These are phyloP conservation scores for Parazoanthus swiftii DNA, from an alignment of 92 coral and sea anemone species.

Conservation along the genomic window DNA sequence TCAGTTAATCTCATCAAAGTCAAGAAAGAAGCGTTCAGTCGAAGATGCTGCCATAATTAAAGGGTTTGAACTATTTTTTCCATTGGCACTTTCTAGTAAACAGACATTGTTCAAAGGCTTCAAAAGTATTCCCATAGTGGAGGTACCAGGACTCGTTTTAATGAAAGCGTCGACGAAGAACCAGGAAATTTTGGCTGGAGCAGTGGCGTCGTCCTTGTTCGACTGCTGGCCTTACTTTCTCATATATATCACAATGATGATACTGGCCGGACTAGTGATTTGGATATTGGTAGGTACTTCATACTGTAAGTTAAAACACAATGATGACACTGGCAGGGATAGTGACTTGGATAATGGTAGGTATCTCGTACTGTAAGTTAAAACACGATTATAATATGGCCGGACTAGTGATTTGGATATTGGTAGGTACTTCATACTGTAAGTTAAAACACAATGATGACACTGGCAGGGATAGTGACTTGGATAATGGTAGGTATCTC, in stretches of 20 bases:
- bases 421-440: not conserved
- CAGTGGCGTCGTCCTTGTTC: not conserved
- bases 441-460: too few species aligned
- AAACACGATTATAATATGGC: too few species aligned
- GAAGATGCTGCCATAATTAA: too few species aligned
- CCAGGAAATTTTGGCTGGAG: not conserved
- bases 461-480: too few species aligned
- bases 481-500: too few species aligned
- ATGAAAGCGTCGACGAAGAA: not conserved
- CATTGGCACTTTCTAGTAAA: not conserved
- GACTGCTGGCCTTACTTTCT: too few species aligned
- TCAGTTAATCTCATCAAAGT: not conserved
- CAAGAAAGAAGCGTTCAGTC: not conserved
- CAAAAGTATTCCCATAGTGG: not conserved
- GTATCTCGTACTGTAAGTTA: too few species aligned
- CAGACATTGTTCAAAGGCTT: not conserved
- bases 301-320: too few species aligned
- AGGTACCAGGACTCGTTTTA: conserved; percentile 18
- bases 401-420: not conserved
- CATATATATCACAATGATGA: too few species aligned
- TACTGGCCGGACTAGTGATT: not conserved
- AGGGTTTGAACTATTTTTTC: not conserved
- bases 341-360: too few species aligned
- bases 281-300: conserved; percentile 6
- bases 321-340: too few species aligned